Evolutionary conservation across 2,797 vertebrate genomes (phyloP), one percentile per base, ranked within the genome.

Genomic region (Tiaroga cobitis): DNA sequence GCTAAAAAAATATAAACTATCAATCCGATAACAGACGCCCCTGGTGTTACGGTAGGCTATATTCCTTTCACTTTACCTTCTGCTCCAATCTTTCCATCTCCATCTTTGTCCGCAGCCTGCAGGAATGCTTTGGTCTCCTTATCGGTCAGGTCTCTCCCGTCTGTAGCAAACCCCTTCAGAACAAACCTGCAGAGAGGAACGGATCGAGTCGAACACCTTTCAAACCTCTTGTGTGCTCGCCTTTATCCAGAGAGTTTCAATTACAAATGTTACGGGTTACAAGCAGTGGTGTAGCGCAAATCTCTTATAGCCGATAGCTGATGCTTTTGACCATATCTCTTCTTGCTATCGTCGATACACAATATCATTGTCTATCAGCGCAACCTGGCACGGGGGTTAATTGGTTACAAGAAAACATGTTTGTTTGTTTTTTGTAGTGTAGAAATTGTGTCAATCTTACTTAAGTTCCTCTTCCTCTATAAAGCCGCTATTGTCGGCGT

Each of bases 401-500:
- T 49, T 49, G 24, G 3, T 59, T n/a, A 59, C 26, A 16, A 70
- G 9, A 3, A 39, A 46, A 59, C 49, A n/a, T 0, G 29, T 34
- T 26, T 39, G 2, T 29, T 54, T 51, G 46, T 49, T 54, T 39
- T 19, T 29, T n/a, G 51, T 43, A n/a, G 34, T 65, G 32, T 32
- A 39, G 10, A 29, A 72, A 19, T 49, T 3, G n/a, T 19, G 7
- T 18, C 29, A 46, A 34, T 85, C 96, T 96, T 92, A 99, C 98
- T 96, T 97, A 82, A 99, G 93, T 91, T 99, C 98, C 1, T 98
- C 97, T 87, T 98, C 96, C 93, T 99, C 98, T 5, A 99, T 99
- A 93, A 94, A 99, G 90, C 98, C 98, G 0, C 97, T 99, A 91
- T 93, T 93, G 91, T 99, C 98, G 69, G 97, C 96, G 16, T 99